phyloP scores from a whole-genome alignment of 2,888 invertebrate genomes.

The Nineta flava region DNA sequence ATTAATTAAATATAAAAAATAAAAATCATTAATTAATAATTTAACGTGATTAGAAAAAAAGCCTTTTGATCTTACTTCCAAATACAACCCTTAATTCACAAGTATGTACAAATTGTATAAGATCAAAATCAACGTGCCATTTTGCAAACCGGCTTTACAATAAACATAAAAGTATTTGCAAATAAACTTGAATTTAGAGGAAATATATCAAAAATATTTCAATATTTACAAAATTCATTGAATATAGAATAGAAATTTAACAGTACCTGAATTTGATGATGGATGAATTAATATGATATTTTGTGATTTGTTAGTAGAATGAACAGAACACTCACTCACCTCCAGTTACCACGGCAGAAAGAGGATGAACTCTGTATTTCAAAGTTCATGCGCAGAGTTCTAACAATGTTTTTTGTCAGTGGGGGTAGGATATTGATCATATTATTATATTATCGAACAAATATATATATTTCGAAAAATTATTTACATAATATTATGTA shows the following conservation, averaged over 20 bases:
- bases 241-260: not conserved
- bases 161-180: too few relatives aligned
- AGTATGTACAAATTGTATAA: too few relatives aligned
- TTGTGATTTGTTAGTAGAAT: conserved; percentile 10
- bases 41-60: too few relatives aligned
- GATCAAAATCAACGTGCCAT: too few relatives aligned
- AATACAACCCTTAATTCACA: too few relatives aligned
- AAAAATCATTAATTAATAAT: too few relatives aligned
- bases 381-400: conserved; percentile 16
- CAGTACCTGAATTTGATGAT: conserved; percentile 11
- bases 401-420: not conserved
- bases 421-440: conserved; percentile 1
- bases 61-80: too few relatives aligned
- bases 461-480: not conserved
- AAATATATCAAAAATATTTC: too few relatives aligned
- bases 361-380: conserved; percentile 17
- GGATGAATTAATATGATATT: conserved; percentile 9
- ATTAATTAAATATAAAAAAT: too few relatives aligned
- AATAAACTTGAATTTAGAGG: too few relatives aligned
- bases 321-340: conserved; percentile 18
- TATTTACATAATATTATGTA: not conserved
- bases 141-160: too few relatives aligned
- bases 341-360: conserved; percentile 23
- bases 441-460: not conserved
- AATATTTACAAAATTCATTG: too few relatives aligned